These are phyloP conservation scores for Onychostruthus taczanowskii DNA, from an alignment of 2,113 vertebrate species.

Conservation along the genomic window DNA sequence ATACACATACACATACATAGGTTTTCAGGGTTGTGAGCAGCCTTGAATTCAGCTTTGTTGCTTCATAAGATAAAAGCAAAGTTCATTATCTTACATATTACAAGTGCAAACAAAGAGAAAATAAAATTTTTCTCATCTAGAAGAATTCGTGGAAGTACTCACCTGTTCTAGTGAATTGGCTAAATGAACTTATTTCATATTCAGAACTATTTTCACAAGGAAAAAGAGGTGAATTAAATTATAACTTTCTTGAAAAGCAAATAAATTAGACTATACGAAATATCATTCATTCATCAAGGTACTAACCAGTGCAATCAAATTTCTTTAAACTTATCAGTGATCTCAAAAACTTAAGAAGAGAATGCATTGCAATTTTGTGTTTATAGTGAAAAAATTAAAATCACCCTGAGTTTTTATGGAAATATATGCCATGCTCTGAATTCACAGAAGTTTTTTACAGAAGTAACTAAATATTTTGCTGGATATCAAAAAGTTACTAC, in stretches of 20 bases:
- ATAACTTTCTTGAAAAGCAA: neutral
- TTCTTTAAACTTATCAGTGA: neutral
- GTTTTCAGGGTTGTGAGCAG: neutral
- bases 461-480: neutral
- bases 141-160: neutral
- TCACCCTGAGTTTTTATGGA: neutral
- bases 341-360: neutral
- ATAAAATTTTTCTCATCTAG: neutral
- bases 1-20: fast-evolving
- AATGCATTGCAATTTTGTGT: neutral
- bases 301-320: neutral
- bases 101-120: neutral
- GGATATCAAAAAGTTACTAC: neutral
- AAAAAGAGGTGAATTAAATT: neutral
- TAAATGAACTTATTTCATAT: neutral
- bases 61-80: neutral
- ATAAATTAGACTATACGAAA: neutral
- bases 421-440: neutral
- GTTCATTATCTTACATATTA: neutral
- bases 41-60: neutral
- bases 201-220: neutral
- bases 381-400: neutral
- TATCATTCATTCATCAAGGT: neutral
- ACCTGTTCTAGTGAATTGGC: neutral
- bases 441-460: neutral